phyloP scores from a whole-genome alignment of 2,113 vertebrate genomes.

The Eonycteris spelaea region DNA sequence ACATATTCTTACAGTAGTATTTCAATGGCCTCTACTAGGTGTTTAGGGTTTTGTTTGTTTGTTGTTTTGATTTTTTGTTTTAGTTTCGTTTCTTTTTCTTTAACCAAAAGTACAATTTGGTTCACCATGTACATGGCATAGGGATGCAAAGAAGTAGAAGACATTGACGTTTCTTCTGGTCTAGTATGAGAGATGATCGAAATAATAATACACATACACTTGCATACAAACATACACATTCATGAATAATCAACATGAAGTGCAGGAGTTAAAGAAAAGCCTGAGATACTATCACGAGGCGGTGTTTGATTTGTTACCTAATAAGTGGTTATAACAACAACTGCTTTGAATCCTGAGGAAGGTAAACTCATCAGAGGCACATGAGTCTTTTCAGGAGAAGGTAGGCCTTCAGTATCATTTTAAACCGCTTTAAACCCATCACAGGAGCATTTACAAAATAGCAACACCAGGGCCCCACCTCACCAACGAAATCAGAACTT shows the following conservation, averaged over 20 bases:
- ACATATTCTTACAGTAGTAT: not conserved
- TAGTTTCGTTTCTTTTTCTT: not conserved
- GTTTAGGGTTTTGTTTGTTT: not conserved
- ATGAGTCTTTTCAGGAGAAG: not conserved
- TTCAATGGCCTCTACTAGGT: not conserved
- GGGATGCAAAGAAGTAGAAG: not conserved
- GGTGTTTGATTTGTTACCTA: not conserved
- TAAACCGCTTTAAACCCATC: not conserved
- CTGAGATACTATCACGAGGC: not conserved
- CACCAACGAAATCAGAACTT: not conserved
- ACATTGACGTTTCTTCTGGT: not conserved
- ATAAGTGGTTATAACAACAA: not conserved
- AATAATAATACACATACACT: too few species aligned
- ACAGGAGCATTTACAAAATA: not conserved
- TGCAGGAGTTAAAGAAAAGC: not conserved
- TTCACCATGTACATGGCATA: not conserved
- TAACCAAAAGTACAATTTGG: not conserved
- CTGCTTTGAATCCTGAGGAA: slow-evolving; percentile 24
- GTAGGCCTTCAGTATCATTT: not conserved
- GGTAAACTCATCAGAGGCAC: not conserved
- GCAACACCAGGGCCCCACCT: not conserved
- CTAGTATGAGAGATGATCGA: not conserved
- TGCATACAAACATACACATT: not conserved
- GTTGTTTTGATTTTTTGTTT: not conserved
- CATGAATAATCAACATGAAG: not conserved